phyloP scores from a whole-genome alignment of 2,888 invertebrate species.

The Sarcophaga subvicina region DNA sequence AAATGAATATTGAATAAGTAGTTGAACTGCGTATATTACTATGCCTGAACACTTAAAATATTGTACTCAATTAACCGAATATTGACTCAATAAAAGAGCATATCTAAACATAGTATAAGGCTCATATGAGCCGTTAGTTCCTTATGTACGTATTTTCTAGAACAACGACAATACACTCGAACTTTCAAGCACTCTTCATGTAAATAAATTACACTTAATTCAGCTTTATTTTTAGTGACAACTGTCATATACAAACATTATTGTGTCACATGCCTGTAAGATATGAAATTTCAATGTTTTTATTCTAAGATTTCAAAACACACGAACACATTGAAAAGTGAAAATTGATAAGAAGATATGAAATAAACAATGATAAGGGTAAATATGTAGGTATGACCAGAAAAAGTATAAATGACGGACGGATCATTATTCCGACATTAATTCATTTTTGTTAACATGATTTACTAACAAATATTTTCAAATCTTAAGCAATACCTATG shows the following conservation, averaged over 20 bases:
- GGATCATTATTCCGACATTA: too few species aligned
- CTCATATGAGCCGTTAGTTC: background rate
- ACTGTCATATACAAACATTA: too few species aligned
- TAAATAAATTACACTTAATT: conserved; percentile 42
- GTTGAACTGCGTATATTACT: too few species aligned
- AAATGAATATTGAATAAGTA: too few species aligned
- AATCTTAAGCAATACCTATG: background rate
- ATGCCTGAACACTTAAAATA: too few species aligned
- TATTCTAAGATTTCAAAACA: conserved; percentile 17
- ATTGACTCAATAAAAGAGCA: too few species aligned
- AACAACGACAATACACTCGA: too few species aligned
- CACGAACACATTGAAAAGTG: background rate
- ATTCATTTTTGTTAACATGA: too few species aligned
- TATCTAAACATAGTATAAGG: too few species aligned
- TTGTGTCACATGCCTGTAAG: too few species aligned
- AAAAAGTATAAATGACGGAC: too few species aligned
- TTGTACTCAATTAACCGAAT: too few species aligned
- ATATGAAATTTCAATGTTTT: background rate
- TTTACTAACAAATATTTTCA: background rate
- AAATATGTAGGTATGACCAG: background rate
- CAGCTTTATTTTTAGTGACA: conserved; percentile 14
- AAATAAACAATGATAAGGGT: background rate
- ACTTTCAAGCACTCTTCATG: background rate
- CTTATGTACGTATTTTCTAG: background rate
- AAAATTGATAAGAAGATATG: conserved; percentile 4